Evolutionary conservation across 2,797 vertebrate genomes (phyloP).

Genomic region (Rallus crepitans): DNA sequence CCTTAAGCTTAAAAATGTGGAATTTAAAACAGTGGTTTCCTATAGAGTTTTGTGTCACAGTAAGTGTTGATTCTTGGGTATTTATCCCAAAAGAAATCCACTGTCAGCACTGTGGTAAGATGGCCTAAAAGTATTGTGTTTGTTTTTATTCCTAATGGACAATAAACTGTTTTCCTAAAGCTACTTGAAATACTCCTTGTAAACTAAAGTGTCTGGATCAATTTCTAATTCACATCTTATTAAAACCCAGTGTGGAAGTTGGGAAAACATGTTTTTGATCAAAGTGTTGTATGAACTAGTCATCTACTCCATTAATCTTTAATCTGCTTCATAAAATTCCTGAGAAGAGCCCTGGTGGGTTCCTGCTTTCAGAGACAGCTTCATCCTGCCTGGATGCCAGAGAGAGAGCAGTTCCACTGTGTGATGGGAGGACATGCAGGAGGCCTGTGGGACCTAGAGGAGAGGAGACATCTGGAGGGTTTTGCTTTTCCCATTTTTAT

Average conservation of each 20-base stretch:
- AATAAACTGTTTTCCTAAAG: slow-evolving; percentile 36
- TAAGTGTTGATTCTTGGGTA: not conserved
- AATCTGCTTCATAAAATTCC: slow-evolving; percentile 9
- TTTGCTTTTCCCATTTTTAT: not conserved
- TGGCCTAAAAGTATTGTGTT: not conserved
- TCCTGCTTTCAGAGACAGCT: not conserved
- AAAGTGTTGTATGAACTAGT: not conserved
- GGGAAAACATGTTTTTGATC: slow-evolving; percentile 11
- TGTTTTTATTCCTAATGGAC: slow-evolving; percentile 9
- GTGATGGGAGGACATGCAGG: rapidly evolving
- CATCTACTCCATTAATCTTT: slow-evolving; percentile 10
- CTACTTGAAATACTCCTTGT: slow-evolving; percentile 15
- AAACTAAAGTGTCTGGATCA: slow-evolving; percentile 9
- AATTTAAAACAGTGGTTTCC: not conserved
- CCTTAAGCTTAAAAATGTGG: not conserved
- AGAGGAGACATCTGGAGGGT: not conserved
- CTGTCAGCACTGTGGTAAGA: not conserved
- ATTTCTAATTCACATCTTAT: slow-evolving; percentile 12
- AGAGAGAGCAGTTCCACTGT: not conserved
- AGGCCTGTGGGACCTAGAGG: rapidly evolving
- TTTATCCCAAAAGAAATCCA: not conserved
- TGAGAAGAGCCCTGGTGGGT: not conserved
- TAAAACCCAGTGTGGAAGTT: slow-evolving; percentile 14
- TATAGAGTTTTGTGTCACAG: not conserved
- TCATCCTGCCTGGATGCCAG: not conserved